Evolutionary conservation across 2,888 invertebrate genomes (phyloP), one percentile per base, ranked within the genome.

Genomic region (Troides oblongomaculatus): DNA sequence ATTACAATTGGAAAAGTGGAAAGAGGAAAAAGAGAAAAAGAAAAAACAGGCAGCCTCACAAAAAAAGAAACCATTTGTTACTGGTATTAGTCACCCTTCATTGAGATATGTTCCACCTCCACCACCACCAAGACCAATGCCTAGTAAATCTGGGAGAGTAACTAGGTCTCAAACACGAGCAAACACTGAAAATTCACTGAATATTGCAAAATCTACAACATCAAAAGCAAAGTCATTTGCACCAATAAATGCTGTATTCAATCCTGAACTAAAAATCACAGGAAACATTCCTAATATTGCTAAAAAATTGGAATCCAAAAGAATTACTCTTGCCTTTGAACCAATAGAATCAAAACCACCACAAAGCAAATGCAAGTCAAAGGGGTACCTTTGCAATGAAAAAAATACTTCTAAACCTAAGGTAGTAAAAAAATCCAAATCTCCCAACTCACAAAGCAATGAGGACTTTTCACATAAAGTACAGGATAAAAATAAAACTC

Each of bases 161-260:
- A 91, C 90, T 1, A 76, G 92, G 4, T 90, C 91, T 1, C 88
- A 89, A 71, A 67, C 85, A 1, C 84, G 73, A 62, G 36, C 14
- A n/a, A 67, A 61, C 18, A 36, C 1, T 39, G 56, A 64, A 8
- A 39, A 36, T n/a, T 18, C 56, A 53, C 73, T 50, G 10, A 74
- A 60, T n/a, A 69, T 69, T 21, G 57, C 53, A 17, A 75, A 71
- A 67, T 64, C 69, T n/a, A 50, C 61, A 17, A 75, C 73, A 50
- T 1, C 36, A 12, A 74, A 75, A 53, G 73, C 39, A 30, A 39
- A 21, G 68, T 93, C 93, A 0, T 93, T 94, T 84, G 94, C 94
- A 14, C 94, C 94, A 0, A 79, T 79, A 68, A 89, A 93, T 84
- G 91, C 94, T 21, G 74, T 81, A 17, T 94, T 95, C 76, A 89